Evolutionary conservation across 1,140 invertebrate genomes (phyloP), one percentile per base, ranked within the genome.

Genomic region (Whitmania pigra): DNA sequence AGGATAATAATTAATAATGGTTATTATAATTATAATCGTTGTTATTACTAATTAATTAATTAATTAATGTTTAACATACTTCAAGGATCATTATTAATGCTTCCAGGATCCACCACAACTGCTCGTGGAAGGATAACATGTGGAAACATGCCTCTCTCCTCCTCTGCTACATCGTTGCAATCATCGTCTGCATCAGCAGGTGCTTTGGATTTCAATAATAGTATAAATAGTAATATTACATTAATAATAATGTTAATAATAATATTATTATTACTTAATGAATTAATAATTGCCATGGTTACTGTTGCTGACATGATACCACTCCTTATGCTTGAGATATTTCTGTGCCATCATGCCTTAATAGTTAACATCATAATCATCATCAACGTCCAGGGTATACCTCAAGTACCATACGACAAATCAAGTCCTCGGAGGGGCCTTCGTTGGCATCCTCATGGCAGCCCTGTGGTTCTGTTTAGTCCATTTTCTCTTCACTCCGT

Each of bases 341-440:
- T 36, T 36, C 15, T 72, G 9, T 54, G n/a, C 11, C 69, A 40
- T 71, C 25, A 53, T 18, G 36, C 73, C 53, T 54, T 63, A 27
- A 25, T 15, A 25, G n/a, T 40, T 29, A 53, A 13, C 29, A 70
- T 49, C 60, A 2, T 55, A 40, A 2, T 67, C 43, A 25, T 31
- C 20, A 5, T 49, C 20, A 22, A 1, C 36, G 77, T 83, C 13
- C 79, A 87, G 87, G 79, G 87, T 94, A 67, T 94, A 94, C 81
- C 83, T 95, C 72, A 86, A 89, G 76, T 95, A 95, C 80, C 92
- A 95, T 81, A 89, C 90, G 53, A 85, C 86, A 77, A 83, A 85
- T 43, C 92, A 95, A 86, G 90, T 95, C 31, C 74, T 91, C 5
- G 88, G 88, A 77, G 91, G 91, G 71, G 86, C 86, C 36, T 72